These are phyloP conservation scores for Bovichtus variegatus DNA, from an alignment of 2,797 vertebrate species.

Conservation along the genomic window DNA sequence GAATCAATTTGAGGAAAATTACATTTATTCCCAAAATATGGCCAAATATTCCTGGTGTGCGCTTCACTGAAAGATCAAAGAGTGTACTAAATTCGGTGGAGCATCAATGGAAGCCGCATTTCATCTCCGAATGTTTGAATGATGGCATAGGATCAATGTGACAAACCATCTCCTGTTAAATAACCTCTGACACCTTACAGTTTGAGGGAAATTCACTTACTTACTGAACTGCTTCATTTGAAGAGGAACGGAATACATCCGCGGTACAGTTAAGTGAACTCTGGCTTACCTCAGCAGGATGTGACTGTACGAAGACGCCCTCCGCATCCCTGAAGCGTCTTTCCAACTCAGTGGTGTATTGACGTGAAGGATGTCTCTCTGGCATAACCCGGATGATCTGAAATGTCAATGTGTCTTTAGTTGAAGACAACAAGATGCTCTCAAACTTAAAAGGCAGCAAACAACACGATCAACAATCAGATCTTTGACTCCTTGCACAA, in stretches of 20 bases:
- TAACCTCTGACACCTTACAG: conserved; percentile 3
- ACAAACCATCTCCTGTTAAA: conserved; percentile 23
- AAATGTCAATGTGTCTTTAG: conserved; percentile 13
- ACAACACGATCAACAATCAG: background rate
- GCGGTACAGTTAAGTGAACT: conserved; percentile 8
- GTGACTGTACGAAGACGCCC: conserved; percentile 66
- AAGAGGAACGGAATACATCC: background rate
- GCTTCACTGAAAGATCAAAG: background rate
- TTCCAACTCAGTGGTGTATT: conserved; percentile 76
- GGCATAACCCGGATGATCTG: conserved; percentile 80
- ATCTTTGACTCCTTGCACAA: background rate
- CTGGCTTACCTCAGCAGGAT: conserved; percentile 71
- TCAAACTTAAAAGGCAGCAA: background rate
- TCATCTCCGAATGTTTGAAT: too few relatives aligned
- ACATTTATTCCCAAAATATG: too few relatives aligned
- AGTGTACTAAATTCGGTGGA: background rate
- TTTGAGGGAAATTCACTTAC: conserved; percentile 21
- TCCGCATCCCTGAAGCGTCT: conserved; percentile 71
- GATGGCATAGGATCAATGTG: too few relatives aligned
- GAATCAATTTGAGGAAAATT: too few relatives aligned
- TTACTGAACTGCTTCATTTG: conserved; percentile 19
- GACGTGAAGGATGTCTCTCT: conserved; percentile 81
- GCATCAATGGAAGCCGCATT: too few relatives aligned
- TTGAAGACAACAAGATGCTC: background rate
- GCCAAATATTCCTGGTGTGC: background rate